Evolutionary conservation across 2,113 vertebrate genomes (phyloP), one percentile per base, ranked within the genome.

Genomic region (Paramormyrops kingsleyae): DNA sequence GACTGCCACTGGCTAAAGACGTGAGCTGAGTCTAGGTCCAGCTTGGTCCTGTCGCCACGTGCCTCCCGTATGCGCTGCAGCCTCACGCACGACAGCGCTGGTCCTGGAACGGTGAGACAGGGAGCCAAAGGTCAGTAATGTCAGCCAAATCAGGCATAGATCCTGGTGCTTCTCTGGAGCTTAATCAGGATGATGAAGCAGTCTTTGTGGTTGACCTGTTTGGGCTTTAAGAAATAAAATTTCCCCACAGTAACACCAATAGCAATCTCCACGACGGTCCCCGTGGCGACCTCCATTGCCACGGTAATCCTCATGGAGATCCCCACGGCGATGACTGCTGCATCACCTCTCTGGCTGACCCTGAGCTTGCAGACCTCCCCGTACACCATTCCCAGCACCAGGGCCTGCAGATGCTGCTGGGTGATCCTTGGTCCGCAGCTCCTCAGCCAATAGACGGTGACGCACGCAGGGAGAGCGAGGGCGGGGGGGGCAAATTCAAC

Each of bases 1-100:
- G 91, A 93, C 92, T 98, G 97, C 98, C 98, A 99, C 91, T 99
- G 97, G 93, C 95, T 97, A 91, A 97, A 96, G 70, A 93, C 2
- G 21, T 98, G 97, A 27, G 94, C 93, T 0, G 95, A 91, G 53
- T 94, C 93, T 89, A 96, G 17, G 17, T 98, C 95, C 53, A 95
- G 90, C 21, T 49, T 0, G 47, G 0, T 7, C 19, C 88, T 1
- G 80, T 90, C 44, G 1, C 52, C 17, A 13, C 9, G 2, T 21
- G 89, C 87, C 50, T 49, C 91, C 80, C 94, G 94, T 92, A 93
- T 93, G 35, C 91, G 92, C 1, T 92, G 92, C 50, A 97, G 92
- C 88, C 94, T 90, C 0, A 90, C 92, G 42, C 88, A 93, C 4
- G 56, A 88, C 52, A 95, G 90, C 1, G 44, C 90, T 80, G 88